These are phyloP conservation scores for Trichonephila clavipes DNA, from an alignment of 1,140 invertebrate genomes.

Conservation along the genomic window DNA sequence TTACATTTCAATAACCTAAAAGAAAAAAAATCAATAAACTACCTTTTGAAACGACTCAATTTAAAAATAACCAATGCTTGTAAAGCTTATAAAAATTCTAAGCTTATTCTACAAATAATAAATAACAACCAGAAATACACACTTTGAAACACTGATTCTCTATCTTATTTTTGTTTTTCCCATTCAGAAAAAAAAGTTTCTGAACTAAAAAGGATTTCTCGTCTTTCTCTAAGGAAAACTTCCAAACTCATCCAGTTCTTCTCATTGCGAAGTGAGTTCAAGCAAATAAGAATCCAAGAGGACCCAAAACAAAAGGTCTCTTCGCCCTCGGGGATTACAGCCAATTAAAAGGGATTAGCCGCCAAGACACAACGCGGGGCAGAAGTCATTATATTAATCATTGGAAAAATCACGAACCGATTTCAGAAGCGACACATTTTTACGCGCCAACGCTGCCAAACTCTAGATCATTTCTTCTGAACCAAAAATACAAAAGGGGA, in stretches of 20 bases:
- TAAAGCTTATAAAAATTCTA: too few relatives aligned
- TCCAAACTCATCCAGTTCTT: slow-evolving; percentile 30
- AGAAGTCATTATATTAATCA: slow-evolving; percentile 68
- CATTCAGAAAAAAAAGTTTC: not conserved
- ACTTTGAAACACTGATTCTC: too few relatives aligned
- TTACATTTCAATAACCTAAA: too few relatives aligned
- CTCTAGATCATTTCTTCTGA: not conserved
- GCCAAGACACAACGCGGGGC: not conserved
- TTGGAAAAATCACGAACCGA: slow-evolving; percentile 43
- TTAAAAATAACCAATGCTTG: too few relatives aligned
- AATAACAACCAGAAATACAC: too few relatives aligned
- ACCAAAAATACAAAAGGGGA: not conserved
- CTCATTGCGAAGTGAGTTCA: not conserved
- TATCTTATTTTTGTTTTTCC: not conserved
- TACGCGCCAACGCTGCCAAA: not conserved
- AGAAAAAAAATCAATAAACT: too few relatives aligned
- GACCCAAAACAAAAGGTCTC: slow-evolving; percentile 31
- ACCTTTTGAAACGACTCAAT: too few relatives aligned
- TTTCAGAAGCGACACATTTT: slow-evolving; percentile 20
- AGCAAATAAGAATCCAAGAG: slow-evolving; percentile 31
- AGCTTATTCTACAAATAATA: too few relatives aligned
- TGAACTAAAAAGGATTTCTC: slow-evolving; percentile 27
- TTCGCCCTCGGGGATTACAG: slow-evolving; percentile 51
- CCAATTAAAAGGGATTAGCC: slow-evolving; percentile 68
- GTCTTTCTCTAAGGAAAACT: not conserved